These are phyloP conservation scores for Branchipolynoe longqiensis DNA, from an alignment of 2,888 invertebrate genomes.

Conservation along the genomic window DNA sequence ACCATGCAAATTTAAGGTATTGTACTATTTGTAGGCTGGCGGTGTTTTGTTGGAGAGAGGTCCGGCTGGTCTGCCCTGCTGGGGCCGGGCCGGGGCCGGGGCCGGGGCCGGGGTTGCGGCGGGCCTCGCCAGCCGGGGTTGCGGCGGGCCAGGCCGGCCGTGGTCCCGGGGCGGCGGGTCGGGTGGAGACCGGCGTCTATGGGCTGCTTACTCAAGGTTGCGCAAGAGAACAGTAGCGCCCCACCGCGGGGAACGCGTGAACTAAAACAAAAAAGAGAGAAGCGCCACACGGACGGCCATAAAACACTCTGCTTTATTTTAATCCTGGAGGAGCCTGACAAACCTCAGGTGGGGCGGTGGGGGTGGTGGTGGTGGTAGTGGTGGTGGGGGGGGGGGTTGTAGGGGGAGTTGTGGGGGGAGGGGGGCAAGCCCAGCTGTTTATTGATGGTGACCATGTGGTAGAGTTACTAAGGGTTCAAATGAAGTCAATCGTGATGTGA, in stretches of 20 bases:
- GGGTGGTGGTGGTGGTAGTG: neutral
- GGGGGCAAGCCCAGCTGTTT: neutral
- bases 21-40: too few relatives aligned
- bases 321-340: neutral
- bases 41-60: too few relatives aligned
- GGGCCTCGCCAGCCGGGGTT: neutral
- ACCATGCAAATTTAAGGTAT: too few relatives aligned
- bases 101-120: neutral
- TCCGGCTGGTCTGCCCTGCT: too few relatives aligned
- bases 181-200: neutral
- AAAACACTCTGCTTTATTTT: neutral
- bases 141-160: neutral
- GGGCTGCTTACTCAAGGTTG: slow-evolving; percentile 42
- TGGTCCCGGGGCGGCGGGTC: too few relatives aligned
- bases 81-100: neutral
- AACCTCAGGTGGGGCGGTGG: neutral
- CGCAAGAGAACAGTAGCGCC: slow-evolving; percentile 47
- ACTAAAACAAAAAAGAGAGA: too few relatives aligned
- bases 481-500: too few relatives aligned
- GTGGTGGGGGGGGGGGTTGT: neutral
- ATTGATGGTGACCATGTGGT: too few relatives aligned
- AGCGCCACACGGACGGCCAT: too few relatives aligned
- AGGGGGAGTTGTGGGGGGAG: neutral
- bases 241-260: neutral
- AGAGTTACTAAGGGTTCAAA: too few relatives aligned